Conservation (phyloP, 1,140 invertebrate genomes). For the Holcopasites calliopsidis region DNA sequence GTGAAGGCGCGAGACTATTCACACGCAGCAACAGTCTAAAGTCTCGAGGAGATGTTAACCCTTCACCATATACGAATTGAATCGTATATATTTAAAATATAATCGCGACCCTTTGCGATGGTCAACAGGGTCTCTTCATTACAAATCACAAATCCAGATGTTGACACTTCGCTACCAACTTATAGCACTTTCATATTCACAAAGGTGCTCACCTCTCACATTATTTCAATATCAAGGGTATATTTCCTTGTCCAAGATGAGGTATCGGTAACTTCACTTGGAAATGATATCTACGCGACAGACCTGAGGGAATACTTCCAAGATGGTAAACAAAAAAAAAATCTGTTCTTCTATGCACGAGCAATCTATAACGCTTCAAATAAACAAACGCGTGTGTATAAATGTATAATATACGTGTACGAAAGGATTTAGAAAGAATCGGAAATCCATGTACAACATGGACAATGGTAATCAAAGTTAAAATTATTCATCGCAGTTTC, state of each 20-base stretch:
- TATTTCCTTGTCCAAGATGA: conserved; percentile 46
- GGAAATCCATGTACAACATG: conserved; percentile 7
- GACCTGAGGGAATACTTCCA: conserved; percentile 32
- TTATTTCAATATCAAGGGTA: conserved; percentile 48
- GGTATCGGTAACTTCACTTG: conserved; percentile 45
- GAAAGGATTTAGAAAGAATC: neutral
- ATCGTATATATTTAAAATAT: conserved; percentile 46
- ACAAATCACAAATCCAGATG: conserved; percentile 47
- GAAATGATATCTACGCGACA: conserved; percentile 32
- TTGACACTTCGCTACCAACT: conserved; percentile 41
- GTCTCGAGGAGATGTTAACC: conserved; percentile 19
- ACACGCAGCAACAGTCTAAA: neutral
- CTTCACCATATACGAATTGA: conserved; percentile 49
- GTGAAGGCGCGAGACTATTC: conserved; percentile 1
- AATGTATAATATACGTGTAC: neutral
- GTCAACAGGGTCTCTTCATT: conserved; percentile 5
- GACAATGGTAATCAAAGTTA: conserved; percentile 25
- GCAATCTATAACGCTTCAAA: conserved; percentile 5
- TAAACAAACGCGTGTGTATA: neutral
- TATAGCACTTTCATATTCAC: conserved; percentile 39
- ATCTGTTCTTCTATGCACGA: neutral
- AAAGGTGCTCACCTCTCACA: conserved; percentile 48
- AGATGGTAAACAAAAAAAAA: conserved; percentile 28
- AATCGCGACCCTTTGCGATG: conserved; percentile 23
- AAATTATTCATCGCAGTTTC: conserved; percentile 10